Evolutionary conservation across 1,140 invertebrate species (phyloP).

Genomic region (Papilio glaucus): DNA sequence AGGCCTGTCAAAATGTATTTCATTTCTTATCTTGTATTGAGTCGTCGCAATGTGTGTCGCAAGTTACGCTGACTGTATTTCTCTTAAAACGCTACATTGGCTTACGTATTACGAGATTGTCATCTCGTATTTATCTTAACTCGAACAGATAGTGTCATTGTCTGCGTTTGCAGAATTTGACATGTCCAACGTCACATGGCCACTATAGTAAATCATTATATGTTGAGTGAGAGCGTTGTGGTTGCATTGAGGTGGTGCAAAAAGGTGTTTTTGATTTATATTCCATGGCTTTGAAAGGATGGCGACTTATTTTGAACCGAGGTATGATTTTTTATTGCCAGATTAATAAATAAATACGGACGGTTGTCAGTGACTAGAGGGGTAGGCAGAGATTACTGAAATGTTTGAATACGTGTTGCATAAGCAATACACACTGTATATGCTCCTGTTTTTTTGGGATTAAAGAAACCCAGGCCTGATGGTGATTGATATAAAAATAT

Average conservation of each 20-base stretch:
- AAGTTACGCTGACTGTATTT: not conserved
- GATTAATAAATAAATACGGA: not conserved
- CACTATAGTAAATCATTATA: not conserved
- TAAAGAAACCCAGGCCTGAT: too few species aligned
- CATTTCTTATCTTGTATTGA: not conserved
- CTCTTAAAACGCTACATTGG: not conserved
- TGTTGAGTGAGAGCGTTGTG: not conserved
- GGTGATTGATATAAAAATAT: too few species aligned
- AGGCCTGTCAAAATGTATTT: not conserved
- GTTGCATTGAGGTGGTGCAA: not conserved
- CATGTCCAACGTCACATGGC: not conserved
- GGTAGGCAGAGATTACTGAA: not conserved
- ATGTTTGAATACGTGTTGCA: too few species aligned
- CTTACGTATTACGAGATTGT: not conserved
- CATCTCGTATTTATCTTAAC: conserved; percentile 28
- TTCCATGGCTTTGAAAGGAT: conserved; percentile 61
- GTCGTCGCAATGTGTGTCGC: not conserved
- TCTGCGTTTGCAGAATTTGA: conserved; percentile 19
- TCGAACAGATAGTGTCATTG: conserved; percentile 11
- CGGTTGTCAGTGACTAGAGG: too few species aligned
- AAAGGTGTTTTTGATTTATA: not conserved
- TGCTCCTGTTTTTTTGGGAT: too few species aligned
- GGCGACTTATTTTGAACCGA: conserved; percentile 60
- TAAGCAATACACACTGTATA: too few species aligned
- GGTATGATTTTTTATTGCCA: conserved; percentile 43